Evolutionary conservation across 2,797 vertebrate genomes (phyloP).

Genomic region (Danio albolineatus): DNA sequence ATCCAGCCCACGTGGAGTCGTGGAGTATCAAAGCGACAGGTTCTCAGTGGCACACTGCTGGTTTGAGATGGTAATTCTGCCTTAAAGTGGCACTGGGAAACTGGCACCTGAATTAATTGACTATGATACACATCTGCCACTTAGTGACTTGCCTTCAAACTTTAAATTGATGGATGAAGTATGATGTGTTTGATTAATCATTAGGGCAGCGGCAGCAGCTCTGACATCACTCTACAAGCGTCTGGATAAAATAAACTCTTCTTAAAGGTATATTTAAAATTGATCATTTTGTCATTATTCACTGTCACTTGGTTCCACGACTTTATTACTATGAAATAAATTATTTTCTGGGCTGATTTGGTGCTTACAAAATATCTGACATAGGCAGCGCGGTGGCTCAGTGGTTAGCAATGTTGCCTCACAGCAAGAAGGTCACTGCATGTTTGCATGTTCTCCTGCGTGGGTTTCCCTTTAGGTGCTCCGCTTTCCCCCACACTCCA

Average conservation of each 20-base stretch:
- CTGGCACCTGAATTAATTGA: constrained; percentile 43
- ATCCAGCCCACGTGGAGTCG: constrained; percentile 5
- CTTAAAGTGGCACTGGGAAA: constrained; percentile 35
- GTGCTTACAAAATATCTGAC: too few species aligned
- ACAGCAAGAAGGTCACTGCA: too few species aligned
- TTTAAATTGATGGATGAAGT: constrained; percentile 32
- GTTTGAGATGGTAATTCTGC: constrained; percentile 54
- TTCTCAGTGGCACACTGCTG: constrained; percentile 13
- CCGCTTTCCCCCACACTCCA: too few species aligned
- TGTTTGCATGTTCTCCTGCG: too few species aligned
- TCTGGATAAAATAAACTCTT: not conserved
- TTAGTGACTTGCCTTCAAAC: constrained; percentile 22
- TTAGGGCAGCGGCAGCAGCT: not conserved
- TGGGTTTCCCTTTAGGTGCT: too few species aligned
- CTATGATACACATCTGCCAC: constrained; percentile 34
- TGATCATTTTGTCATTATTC: not conserved
- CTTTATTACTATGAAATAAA: not conserved
- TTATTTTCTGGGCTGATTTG: too few species aligned
- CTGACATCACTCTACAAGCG: constrained; percentile 10
- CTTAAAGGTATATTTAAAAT: constrained; percentile 16
- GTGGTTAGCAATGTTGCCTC: too few species aligned
- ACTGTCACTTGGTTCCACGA: not conserved
- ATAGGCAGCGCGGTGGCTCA: too few species aligned
- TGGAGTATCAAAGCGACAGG: constrained; percentile 42
- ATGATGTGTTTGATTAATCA: constrained; percentile 23